These are phyloP conservation scores for Formica selysi DNA, from an alignment of 1,140 invertebrate species.

Conservation along the genomic window DNA sequence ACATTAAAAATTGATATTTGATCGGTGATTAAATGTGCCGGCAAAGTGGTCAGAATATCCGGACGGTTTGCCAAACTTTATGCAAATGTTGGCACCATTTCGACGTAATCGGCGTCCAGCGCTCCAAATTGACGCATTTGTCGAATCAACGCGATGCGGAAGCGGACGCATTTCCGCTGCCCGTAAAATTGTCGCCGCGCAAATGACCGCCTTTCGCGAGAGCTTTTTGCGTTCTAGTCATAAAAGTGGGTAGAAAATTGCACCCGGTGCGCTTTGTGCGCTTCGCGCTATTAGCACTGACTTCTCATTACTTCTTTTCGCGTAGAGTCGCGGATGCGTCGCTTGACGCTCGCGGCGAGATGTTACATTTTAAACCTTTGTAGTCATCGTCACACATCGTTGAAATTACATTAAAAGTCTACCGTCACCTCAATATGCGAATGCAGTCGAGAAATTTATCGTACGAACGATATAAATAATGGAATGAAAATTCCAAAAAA, in stretches of 20 bases:
- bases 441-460: slow-evolving; percentile 21
- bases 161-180: slow-evolving; percentile 48
- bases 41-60: slow-evolving; percentile 46
- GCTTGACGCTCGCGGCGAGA: slow-evolving; percentile 5
- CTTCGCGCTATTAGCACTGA: slow-evolving; percentile 48
- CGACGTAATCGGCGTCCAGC: neutral
- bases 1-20: slow-evolving; percentile 47
- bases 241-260: slow-evolving; percentile 51
- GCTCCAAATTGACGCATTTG: slow-evolving; percentile 53
- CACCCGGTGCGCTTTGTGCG: slow-evolving; percentile 12
- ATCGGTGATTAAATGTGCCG: slow-evolving; percentile 34
- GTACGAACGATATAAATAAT: slow-evolving; percentile 5
- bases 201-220: slow-evolving; percentile 19
- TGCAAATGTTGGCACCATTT: slow-evolving; percentile 51
- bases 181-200: slow-evolving; percentile 23
- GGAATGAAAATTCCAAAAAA: neutral
- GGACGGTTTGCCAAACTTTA: slow-evolving; percentile 28
- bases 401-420: slow-evolving; percentile 28
- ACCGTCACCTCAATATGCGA: neutral
- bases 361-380: slow-evolving; percentile 40
- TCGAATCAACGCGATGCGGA: slow-evolving; percentile 48
- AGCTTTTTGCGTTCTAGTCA: slow-evolving; percentile 38
- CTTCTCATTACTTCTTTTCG: slow-evolving; percentile 57
- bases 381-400: slow-evolving; percentile 13
- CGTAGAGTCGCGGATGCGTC: slow-evolving; percentile 11